phyloP scores from a whole-genome alignment of 2,797 vertebrate genomes.

The Liparis tanakae region DNA sequence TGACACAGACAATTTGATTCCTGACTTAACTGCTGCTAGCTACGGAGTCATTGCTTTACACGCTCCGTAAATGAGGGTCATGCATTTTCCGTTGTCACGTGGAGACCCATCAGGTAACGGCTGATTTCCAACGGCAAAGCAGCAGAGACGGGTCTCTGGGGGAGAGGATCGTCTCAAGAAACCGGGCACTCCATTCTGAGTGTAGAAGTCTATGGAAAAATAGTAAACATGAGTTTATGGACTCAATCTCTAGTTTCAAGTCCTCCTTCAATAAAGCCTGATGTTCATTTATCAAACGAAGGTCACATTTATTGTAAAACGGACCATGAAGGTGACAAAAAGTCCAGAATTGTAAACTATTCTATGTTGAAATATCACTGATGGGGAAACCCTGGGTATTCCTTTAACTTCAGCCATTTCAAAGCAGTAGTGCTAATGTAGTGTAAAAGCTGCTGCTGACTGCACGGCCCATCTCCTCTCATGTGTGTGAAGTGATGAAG shows the following conservation, averaged over 20 bases:
- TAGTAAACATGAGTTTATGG: no score
- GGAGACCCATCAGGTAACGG: conserved; percentile 31
- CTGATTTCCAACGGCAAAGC: conserved; percentile 42
- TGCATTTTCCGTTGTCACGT: conserved; percentile 40
- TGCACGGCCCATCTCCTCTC: conserved; percentile 23
- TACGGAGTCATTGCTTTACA: conserved; percentile 16
- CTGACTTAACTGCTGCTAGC: conserved; percentile 31
- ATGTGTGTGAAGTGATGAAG: conserved; percentile 36
- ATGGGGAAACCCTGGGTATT: conserved; percentile 15
- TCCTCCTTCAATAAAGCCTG: no score
- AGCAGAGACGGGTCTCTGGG: conserved; percentile 23
- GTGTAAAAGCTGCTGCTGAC: conserved; percentile 41
- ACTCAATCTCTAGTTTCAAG: no score
- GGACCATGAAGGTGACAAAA: no score
- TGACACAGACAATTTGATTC: conserved; percentile 41
- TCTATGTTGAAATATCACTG: no score
- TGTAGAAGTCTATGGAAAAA: no score
- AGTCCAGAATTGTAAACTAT: no score
- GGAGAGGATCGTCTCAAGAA: conserved; percentile 27
- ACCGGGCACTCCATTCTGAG: conserved; percentile 5
- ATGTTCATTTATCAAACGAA: no score
- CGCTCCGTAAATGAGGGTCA: conserved; percentile 60
- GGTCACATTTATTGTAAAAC: no score
- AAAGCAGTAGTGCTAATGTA: conserved; percentile 29
- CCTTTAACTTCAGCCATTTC: conserved; percentile 14